Conservation (phyloP, 2,888 invertebrate genomes). For the Ectemnius continuus region DNA sequence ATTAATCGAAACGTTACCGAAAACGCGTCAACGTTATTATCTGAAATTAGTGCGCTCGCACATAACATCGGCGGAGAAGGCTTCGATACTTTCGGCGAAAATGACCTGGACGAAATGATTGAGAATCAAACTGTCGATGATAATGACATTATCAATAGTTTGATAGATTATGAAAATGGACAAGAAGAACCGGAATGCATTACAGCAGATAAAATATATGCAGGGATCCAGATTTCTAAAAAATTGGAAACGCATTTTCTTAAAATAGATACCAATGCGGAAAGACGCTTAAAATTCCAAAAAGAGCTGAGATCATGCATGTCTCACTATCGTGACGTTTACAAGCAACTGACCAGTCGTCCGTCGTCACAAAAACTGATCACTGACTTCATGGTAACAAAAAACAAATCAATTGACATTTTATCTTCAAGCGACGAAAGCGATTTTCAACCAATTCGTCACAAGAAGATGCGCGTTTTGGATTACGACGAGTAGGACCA, state of each 20-base stretch:
- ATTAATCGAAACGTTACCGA: slow-evolving; percentile 55
- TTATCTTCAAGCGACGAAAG: no score
- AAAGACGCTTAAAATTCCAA: no score
- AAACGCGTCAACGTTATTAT: slow-evolving; percentile 52
- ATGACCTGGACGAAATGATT: slow-evolving; percentile 52
- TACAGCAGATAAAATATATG: slow-evolving; percentile 39
- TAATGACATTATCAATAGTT: slow-evolving; percentile 55
- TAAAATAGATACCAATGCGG: slow-evolving; percentile 35
- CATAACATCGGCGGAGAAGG: slow-evolving; percentile 61
- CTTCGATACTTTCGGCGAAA: slow-evolving; percentile 57
- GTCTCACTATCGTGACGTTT: slow-evolving; percentile 29
- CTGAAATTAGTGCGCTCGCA: slow-evolving; percentile 55
- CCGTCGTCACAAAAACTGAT: slow-evolving; percentile 31
- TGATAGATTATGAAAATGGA: slow-evolving; percentile 38
- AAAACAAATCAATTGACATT: no score
- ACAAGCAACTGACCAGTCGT: slow-evolving; percentile 23
- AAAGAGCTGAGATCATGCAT: no score
- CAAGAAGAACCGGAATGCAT: slow-evolving; percentile 40
- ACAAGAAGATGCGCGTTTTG: no score
- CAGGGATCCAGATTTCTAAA: slow-evolving; percentile 31
- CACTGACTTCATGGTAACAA: slow-evolving; percentile 20
- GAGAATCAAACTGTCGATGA: slow-evolving; percentile 49
- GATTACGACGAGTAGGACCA: no score
- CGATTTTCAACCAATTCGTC: no score
- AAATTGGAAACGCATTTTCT: slow-evolving; percentile 43